Evolutionary conservation across 2,797 vertebrate species (phyloP).

Genomic region (Eulemur rubriventer): DNA sequence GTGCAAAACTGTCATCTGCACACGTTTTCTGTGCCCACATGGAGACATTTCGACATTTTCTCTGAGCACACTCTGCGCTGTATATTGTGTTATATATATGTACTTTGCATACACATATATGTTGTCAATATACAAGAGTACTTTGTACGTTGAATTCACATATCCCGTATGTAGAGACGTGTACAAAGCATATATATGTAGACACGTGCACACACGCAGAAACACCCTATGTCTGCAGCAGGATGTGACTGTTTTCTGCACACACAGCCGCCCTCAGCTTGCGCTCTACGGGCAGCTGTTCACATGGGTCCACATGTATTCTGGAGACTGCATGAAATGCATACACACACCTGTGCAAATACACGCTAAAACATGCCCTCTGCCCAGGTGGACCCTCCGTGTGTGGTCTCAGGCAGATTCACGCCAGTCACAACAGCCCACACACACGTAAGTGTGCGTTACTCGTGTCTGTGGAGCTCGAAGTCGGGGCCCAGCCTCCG

Average conservation of each 20-base stretch:
- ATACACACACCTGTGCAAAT: background rate
- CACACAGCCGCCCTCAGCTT: background rate
- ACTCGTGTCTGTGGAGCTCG: fast-evolving
- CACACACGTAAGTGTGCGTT: no score
- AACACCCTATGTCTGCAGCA: background rate
- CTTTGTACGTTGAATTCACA: background rate
- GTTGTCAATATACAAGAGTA: background rate
- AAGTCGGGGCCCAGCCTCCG: background rate
- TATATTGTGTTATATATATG: constrained; percentile 14
- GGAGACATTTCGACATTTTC: background rate
- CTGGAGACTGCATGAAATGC: background rate
- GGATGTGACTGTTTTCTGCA: background rate
- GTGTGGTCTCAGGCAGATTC: background rate
- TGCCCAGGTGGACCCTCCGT: background rate
- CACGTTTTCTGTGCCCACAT: background rate
- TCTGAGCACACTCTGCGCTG: background rate
- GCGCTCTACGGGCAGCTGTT: background rate
- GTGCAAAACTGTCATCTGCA: background rate
- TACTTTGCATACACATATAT: constrained; percentile 9
- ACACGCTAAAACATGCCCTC: background rate
- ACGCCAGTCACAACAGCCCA: background rate
- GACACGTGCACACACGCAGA: constrained; percentile 47
- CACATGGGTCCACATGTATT: background rate
- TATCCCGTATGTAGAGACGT: background rate
- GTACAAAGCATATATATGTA: constrained; percentile 54